Evolutionary conservation across 2,113 vertebrate species (phyloP).

Genomic region (Nothobranchius furzeri): DNA sequence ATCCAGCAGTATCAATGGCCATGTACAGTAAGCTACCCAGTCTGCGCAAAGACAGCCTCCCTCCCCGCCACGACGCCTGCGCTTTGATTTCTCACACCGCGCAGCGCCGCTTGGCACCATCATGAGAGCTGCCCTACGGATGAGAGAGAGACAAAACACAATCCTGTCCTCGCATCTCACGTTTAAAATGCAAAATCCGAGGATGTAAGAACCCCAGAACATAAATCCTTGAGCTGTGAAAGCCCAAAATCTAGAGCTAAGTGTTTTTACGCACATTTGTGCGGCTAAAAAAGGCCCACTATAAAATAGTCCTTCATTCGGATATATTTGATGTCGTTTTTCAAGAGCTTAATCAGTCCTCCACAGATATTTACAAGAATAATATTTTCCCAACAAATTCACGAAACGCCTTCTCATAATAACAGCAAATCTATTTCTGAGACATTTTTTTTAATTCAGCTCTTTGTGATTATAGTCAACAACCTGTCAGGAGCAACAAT

Average conservation of each 20-base stretch:
- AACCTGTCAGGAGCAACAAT: slow-evolving; percentile 3
- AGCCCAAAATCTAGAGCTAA: too few relatives aligned
- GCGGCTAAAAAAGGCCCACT: too few relatives aligned
- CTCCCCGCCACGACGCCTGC: slow-evolving; percentile 76
- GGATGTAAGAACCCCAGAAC: neutral
- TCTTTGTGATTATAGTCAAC: neutral
- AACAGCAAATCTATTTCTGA: neutral
- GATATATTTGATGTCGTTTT: too few relatives aligned
- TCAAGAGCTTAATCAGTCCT: neutral
- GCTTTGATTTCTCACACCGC: slow-evolving; percentile 74
- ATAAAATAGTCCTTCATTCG: too few relatives aligned
- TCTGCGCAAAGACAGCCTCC: slow-evolving; percentile 67
- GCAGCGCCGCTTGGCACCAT: slow-evolving; percentile 63
- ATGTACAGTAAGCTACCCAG: slow-evolving; percentile 67
- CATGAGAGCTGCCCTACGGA: slow-evolving; percentile 51
- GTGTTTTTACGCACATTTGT: too few relatives aligned
- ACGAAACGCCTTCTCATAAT: neutral
- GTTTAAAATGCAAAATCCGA: neutral
- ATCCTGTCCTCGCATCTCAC: slow-evolving; percentile 14
- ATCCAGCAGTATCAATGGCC: slow-evolving; percentile 73
- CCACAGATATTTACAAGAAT: neutral
- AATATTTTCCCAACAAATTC: neutral
- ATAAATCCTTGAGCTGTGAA: neutral
- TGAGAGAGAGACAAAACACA: slow-evolving; percentile 31
- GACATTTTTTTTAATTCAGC: slow-evolving; percentile 18